Evolutionary conservation across 64 coral and sea anemone genomes (phyloP).

Genomic region (Orbicella faveolata): DNA sequence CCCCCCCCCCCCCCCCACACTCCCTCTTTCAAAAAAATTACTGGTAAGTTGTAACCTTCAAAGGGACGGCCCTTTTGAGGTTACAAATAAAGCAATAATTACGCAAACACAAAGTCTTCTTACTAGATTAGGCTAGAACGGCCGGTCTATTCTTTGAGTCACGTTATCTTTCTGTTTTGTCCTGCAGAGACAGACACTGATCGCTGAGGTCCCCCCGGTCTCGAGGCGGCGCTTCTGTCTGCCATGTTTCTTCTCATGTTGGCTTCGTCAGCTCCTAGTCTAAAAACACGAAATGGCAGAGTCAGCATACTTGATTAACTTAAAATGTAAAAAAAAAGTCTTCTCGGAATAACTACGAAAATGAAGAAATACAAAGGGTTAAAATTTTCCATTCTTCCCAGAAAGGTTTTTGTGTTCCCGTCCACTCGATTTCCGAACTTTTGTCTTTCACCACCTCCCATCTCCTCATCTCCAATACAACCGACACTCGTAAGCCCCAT

Average conservation of each 20-base stretch:
- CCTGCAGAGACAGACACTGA: slow-evolving; percentile 56
- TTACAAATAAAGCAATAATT: no score
- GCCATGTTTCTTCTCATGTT: slow-evolving; percentile 26
- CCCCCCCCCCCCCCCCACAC: no score
- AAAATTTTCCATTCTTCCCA: no score
- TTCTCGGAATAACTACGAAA: not conserved
- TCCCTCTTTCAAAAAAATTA: no score
- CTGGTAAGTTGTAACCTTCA: no score
- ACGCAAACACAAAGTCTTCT: not conserved
- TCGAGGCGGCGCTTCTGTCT: not conserved
- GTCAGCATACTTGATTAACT: not conserved
- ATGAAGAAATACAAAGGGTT: not conserved
- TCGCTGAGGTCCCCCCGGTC: slow-evolving; percentile 51
- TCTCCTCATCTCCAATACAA: no score
- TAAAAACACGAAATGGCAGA: not conserved
- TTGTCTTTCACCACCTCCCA: no score
- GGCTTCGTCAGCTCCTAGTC: slow-evolving; percentile 19
- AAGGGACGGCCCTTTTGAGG: no score
- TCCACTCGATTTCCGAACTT: no score
- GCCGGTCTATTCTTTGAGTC: not conserved
- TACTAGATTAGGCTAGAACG: not conserved
- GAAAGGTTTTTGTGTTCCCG: no score
- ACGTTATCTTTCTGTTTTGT: slow-evolving; percentile 35
- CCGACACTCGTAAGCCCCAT: no score
- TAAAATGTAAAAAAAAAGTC: not conserved